Evolutionary conservation across 2,797 vertebrate genomes (phyloP), one percentile per base, ranked within the genome.

Genomic region (Synaphobranchus kaupii): DNA sequence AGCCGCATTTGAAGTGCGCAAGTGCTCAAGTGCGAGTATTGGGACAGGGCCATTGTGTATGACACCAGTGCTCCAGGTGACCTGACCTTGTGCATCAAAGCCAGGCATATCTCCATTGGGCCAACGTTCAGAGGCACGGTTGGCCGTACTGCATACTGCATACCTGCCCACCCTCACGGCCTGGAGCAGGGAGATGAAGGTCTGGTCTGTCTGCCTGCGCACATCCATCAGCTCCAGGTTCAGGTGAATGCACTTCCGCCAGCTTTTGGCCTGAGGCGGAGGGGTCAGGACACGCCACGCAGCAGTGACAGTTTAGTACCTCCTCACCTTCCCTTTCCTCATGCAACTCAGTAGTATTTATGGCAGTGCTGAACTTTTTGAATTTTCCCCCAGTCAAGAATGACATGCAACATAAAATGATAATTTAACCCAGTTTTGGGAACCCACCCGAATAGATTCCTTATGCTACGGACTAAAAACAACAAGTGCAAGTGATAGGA

Each of bases 171-270:
- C 93, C 88, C 98, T 96, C 39, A 99, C 93, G 3, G 96, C 94
- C 92, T 97, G 97, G 90, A 99, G 94, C 87, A 99, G 95, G 0
- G 98, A 97, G 92, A 99, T 95, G 93, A 99, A 99, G 31, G 91
- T 89, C 92, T 94, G 96, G 91, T 99, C 98, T 0, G 97, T 98
- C 94, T 99, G 98, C 60, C 99, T 96, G 88, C 96, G 94, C 85
- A 99, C 98, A 88, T 98, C 96, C 0, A 91, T 98, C 86, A 99
- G 93, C 93, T 99, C 98, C 97, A 99, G 97, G 91, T 96, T 98
- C 93, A 98, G 83, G 28, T 98, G 96, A 88, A 99, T 96, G 88
- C 98, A 98, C 84, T 96, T 98, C 85, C 91, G 94, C 99, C 98
- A 99, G 94, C 97, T 97, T 93, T 96, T 97, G 86, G 97, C 96